Percentiles rank a stretch among this genome's conserved stretches.
Conservation (phyloP, 1,140 invertebrate genomes). For the Bactericera cockerelli region DNA sequence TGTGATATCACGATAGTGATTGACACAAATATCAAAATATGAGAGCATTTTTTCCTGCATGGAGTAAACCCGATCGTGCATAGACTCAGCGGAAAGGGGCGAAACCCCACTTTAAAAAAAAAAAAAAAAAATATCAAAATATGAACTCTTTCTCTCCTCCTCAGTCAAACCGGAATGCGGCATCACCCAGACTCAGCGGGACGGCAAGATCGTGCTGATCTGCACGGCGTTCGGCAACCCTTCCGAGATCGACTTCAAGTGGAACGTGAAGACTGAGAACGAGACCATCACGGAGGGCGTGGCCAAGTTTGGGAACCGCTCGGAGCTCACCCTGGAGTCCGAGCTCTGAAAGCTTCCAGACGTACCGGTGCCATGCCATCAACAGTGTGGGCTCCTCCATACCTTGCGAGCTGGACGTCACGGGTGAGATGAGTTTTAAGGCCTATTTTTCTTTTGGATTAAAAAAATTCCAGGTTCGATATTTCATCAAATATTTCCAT, state of each 20-base stretch:
- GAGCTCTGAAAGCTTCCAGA: conserved; percentile 48
- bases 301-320: conserved; percentile 36
- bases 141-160: conserved; percentile 16
- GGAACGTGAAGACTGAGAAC: conserved; percentile 69
- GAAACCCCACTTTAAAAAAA: too few relatives aligned
- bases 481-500: too few relatives aligned
- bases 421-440: conserved; percentile 42
- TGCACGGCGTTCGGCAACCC: conserved; percentile 72
- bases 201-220: conserved; percentile 56
- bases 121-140: too few relatives aligned
- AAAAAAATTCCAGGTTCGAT: too few relatives aligned
- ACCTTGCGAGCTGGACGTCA: conserved; percentile 62
- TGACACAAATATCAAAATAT: too few relatives aligned
- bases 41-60: too few relatives aligned
- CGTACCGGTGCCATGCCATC: conserved; percentile 67
- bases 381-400: conserved; percentile 59
- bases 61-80: too few relatives aligned
- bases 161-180: conserved; percentile 70
- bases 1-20: too few relatives aligned
- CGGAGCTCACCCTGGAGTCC: conserved; percentile 48
- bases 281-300: conserved; percentile 47
- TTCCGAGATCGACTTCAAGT: conserved; percentile 58
- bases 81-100: too few relatives aligned
- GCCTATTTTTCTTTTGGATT: too few relatives aligned
- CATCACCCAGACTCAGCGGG: conserved; percentile 50